A percentile compares a stretch with the other conserved stretches of the same genome.
Conservation (phyloP, 2,888 invertebrate genomes). For the Pterostichus madidus region DNA sequence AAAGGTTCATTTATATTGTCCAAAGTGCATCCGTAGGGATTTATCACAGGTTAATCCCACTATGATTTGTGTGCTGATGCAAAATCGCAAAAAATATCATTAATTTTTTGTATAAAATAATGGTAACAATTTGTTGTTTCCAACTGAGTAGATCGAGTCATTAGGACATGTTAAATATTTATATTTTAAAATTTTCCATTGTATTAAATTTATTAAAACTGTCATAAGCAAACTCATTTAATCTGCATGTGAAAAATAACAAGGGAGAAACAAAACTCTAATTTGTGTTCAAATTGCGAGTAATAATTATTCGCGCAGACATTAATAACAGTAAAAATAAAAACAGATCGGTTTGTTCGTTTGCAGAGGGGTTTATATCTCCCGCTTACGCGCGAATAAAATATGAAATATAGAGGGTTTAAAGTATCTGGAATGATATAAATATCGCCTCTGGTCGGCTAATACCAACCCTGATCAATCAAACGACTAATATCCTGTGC, state of each 20-base stretch:
- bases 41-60: no score
- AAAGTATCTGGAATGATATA: conserved; percentile 49
- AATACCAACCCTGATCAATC: conserved; percentile 56
- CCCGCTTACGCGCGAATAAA: conserved; percentile 40
- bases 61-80: no score
- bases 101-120: not conserved
- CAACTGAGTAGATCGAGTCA: conserved; percentile 24
- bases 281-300: conserved; percentile 61
- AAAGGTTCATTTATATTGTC: no score
- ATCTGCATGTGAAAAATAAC: conserved; percentile 53
- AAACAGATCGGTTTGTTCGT: conserved; percentile 36
- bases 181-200: conserved; percentile 31
- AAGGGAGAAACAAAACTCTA: conserved; percentile 45
- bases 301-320: conserved; percentile 39
- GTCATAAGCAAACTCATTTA: conserved; percentile 58
- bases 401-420: conserved; percentile 48
- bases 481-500: conserved; percentile 45
- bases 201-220: conserved; percentile 58
- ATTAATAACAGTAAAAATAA: conserved; percentile 53
- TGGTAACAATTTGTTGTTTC: not conserved
- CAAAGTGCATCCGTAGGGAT: no score
- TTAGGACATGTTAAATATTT: conserved; percentile 24
- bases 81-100: not conserved
- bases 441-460: conserved; percentile 45
- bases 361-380: conserved; percentile 43